Evolutionary conservation across 2,888 invertebrate species (phyloP).

Genomic region (Panopea generosa): DNA sequence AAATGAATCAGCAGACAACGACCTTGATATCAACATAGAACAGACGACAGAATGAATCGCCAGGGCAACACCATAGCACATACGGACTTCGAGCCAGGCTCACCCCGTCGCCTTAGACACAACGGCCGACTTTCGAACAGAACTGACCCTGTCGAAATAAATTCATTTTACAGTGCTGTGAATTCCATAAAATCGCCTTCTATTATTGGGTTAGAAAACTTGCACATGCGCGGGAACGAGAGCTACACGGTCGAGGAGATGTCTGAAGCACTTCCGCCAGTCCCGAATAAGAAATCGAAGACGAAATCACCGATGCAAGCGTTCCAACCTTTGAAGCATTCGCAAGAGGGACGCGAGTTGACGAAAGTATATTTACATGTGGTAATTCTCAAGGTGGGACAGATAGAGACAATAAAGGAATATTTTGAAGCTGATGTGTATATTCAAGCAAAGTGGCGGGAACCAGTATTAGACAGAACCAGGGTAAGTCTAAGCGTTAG

Average conservation of each 20-base stretch:
- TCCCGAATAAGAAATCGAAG: constrained; percentile 4
- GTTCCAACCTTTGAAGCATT: constrained; percentile 15
- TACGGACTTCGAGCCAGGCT: too few relatives aligned
- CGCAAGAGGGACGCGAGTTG: constrained; percentile 30
- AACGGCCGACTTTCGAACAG: too few relatives aligned
- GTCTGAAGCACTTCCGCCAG: neutral
- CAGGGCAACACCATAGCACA: too few relatives aligned
- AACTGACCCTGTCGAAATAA: neutral
- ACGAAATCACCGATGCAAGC: constrained; percentile 9
- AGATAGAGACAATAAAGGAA: constrained; percentile 75
- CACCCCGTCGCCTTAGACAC: too few relatives aligned
- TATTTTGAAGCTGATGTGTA: constrained; percentile 72
- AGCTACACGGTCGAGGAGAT: constrained; percentile 22
- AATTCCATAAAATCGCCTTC: constrained; percentile 44
- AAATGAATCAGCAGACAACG: too few relatives aligned
- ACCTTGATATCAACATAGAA: too few relatives aligned
- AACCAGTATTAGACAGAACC: constrained; percentile 63
- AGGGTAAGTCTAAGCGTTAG: constrained; percentile 36
- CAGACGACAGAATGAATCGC: too few relatives aligned
- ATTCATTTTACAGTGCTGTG: constrained; percentile 12
- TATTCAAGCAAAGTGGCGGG: constrained; percentile 74
- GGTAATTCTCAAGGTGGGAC: constrained; percentile 73
- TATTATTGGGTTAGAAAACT: constrained; percentile 52
- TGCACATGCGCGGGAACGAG: constrained; percentile 24
- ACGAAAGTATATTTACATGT: constrained; percentile 68